A percentile compares a stretch with the other conserved stretches of the same genome.
These are phyloP conservation scores for Cheilosia grossa DNA, from an alignment of 2,888 invertebrate species.

Conservation along the genomic window DNA sequence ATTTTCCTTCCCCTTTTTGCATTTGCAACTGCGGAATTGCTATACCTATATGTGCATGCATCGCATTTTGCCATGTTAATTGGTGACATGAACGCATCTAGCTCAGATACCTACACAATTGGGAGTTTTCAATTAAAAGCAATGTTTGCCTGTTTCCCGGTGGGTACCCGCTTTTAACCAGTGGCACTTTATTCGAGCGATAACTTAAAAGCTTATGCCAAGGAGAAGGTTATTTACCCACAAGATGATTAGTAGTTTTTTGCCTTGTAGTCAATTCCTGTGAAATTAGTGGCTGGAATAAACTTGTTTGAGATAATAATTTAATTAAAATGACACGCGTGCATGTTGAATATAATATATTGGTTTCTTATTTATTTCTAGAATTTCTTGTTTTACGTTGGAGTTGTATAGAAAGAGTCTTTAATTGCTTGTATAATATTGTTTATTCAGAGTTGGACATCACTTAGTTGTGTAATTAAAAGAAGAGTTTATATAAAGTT, in stretches of 20 bases:
- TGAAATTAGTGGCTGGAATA: neutral
- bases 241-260: neutral
- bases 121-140: conserved; percentile 6
- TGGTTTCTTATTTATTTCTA: neutral
- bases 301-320: conserved; percentile 5
- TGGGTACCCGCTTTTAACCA: neutral
- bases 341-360: neutral
- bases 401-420: neutral
- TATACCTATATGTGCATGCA: neutral
- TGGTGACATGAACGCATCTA: conserved; percentile 7
- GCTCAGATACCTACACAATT: conserved; percentile 26
- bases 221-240: neutral
- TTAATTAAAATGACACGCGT: conserved; percentile 6
- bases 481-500: too few species aligned
- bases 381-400: conserved; percentile 22
- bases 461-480: too few species aligned
- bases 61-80: conserved; percentile 18
- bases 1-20: neutral
- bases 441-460: too few species aligned
- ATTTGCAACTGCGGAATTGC: neutral
- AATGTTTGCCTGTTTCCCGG: neutral
- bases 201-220: neutral
- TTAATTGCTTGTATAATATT: too few species aligned
- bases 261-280: too few species aligned
- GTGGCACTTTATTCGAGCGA: neutral